Percentiles rank a stretch among this genome's conserved stretches.
Evolutionary conservation across 1,140 invertebrate genomes (phyloP).

Genomic region (Scaptomyza montana): DNA sequence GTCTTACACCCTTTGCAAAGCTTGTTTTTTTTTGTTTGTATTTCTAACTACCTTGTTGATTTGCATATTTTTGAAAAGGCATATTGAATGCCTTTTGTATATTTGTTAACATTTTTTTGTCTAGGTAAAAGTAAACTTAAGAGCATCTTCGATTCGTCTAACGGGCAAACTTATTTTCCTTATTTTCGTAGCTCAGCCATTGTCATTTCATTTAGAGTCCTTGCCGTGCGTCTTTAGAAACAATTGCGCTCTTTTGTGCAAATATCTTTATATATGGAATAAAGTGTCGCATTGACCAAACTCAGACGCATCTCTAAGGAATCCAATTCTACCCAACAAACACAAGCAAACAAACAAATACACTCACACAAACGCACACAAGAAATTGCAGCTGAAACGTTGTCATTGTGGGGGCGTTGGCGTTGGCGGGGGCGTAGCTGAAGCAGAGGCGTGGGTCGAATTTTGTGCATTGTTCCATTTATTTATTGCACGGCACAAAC

Average conservation of each 20-base stretch:
- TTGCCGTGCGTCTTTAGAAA: slow-evolving; percentile 67
- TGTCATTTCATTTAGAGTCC: slow-evolving; percentile 58
- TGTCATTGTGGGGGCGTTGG: slow-evolving; percentile 42
- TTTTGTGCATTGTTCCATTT: slow-evolving; percentile 76
- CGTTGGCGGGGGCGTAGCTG: slow-evolving; percentile 1
- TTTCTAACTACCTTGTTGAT: background rate
- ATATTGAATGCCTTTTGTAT: background rate
- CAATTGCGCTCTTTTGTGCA: slow-evolving; percentile 77
- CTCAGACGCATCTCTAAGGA: slow-evolving; percentile 33
- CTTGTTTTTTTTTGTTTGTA: background rate
- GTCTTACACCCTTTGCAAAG: slow-evolving; percentile 8
- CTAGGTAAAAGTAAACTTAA: background rate
- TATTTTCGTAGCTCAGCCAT: slow-evolving; percentile 3
- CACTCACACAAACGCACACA: slow-evolving; percentile 32
- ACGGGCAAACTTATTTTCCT: background rate
- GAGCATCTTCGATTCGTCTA: background rate
- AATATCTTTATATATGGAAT: slow-evolving; percentile 67
- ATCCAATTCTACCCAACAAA: slow-evolving; percentile 39
- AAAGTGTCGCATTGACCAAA: slow-evolving; percentile 32
- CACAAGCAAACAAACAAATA: slow-evolving; percentile 20
- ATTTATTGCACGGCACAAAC: slow-evolving; percentile 64
- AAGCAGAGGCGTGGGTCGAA: slow-evolving; percentile 10
- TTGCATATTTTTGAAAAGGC: background rate
- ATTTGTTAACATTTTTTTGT: background rate
- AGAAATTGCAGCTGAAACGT: slow-evolving; percentile 39